Evolutionary conservation across 1,140 invertebrate genomes (phyloP), one percentile per base, ranked within the genome.

Genomic region (Brachionus angularis): DNA sequence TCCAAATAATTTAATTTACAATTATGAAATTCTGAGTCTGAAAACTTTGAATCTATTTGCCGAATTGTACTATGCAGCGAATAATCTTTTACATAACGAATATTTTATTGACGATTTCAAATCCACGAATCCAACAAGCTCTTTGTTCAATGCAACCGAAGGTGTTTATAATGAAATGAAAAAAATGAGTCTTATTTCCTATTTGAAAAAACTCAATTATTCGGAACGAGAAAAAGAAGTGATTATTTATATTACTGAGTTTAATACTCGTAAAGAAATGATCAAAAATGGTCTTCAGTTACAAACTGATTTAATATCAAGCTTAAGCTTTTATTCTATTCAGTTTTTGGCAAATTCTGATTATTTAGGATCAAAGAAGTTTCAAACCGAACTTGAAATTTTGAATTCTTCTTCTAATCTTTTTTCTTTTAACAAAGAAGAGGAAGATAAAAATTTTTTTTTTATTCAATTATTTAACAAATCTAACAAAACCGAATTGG

Each of bases 91-190:
- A 18, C 47, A 29, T 16, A 46, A 47, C 12, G 62, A 67, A 31
- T 67, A 67, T n/a, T 47, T 39, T 36, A 50, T 67, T 16, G 42
- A 67, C 7, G 62, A 67, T 67, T 67, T 67, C 18, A 67, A 29
- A 16, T 42, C 33, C 39, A 16, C 10, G 16, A 42, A 10, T 42
- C 10, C 16, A 16, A 42, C 10, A 10, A n/a, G n/a, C n/a, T n/a
- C n/a, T n/a, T n/a, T n/a, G n/a, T n/a, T n/a, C n/a, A n/a, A n/a
- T n/a, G n/a, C n/a, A 10, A 42, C 46, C 21, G 33, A 67, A 46
- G 36, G 62, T 50, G 42, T 67, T 7, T 67, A 67, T 33, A 67
- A 67, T 47, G 62, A 67, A 34, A 46, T 67, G 42, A 67, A 67
- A 50, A 46, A 50, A n/a, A 21, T 67, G 27, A 47, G 42, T 31